phyloP scores from a whole-genome alignment of 2,888 invertebrate species.

The Cephalotes varians region DNA sequence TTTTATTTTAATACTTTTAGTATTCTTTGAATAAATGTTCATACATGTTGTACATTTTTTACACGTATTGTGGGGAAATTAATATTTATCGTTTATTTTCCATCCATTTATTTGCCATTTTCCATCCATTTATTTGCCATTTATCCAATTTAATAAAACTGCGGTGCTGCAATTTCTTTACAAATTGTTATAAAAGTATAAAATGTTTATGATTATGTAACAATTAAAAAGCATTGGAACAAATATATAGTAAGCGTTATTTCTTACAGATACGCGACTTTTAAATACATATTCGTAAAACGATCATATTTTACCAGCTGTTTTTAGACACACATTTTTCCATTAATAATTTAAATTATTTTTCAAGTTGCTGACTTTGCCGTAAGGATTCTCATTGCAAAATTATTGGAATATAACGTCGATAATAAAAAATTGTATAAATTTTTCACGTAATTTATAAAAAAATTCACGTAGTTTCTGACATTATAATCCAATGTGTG shows the following conservation, averaged over 20 bases:
- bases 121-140: constrained; percentile 38
- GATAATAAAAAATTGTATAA: not conserved
- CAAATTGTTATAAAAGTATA: constrained; percentile 47
- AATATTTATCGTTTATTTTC: not conserved
- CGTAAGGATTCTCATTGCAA: not conserved
- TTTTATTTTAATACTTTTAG: constrained; percentile 7
- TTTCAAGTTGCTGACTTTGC: not conserved
- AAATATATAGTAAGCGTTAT: constrained; percentile 13
- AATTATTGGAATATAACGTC: not conserved
- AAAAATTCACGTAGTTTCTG: not conserved
- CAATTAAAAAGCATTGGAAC: constrained; percentile 27
- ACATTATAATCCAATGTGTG: not conserved
- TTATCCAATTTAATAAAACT: constrained; percentile 26
- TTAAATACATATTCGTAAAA: constrained; percentile 1
- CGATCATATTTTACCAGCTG: not conserved
- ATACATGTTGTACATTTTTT: too few relatives aligned
- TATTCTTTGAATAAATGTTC: not conserved
- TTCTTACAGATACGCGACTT: not conserved
- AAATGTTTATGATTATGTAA: constrained; percentile 34
- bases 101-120: constrained; percentile 8
- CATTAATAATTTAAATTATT: constrained; percentile 7
- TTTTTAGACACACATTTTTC: constrained; percentile 1
- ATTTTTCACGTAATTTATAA: not conserved
- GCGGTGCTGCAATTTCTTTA: constrained; percentile 32
- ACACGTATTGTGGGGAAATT: not conserved